Evolutionary conservation across 37 sponge, comb jelly and placozoan species (phyloP).

Genomic region (Beroe forskalii): DNA sequence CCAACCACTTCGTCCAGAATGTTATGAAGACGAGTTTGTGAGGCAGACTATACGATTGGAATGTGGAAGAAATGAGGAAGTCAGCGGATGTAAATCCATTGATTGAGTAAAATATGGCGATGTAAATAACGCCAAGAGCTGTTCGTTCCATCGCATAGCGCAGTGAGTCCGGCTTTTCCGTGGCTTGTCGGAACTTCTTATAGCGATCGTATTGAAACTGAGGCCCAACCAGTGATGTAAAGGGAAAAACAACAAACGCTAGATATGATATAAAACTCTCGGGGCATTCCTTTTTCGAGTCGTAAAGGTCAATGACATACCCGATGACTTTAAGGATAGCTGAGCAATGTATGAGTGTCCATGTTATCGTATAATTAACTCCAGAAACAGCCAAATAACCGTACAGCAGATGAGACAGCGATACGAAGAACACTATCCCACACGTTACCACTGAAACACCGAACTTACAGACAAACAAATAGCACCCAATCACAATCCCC

Average conservation of each 20-base stretch:
- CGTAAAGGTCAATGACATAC: slow-evolving; percentile 14
- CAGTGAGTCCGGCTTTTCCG: not conserved
- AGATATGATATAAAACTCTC: slow-evolving; percentile 1
- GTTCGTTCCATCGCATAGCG: not conserved
- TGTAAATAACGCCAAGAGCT: not conserved
- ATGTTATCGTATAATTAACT: slow-evolving; percentile 44
- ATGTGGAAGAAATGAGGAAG: not conserved
- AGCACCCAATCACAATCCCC: not conserved
- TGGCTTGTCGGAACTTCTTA: not conserved
- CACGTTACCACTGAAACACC: not conserved
- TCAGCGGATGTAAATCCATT: not conserved
- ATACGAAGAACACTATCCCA: not conserved
- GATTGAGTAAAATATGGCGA: not conserved
- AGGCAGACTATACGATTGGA: not conserved
- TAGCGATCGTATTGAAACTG: slow-evolving; percentile 37
- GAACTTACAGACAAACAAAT: not conserved
- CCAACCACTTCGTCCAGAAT: slow-evolving; percentile 58
- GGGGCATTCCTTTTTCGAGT: not conserved
- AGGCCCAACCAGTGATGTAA: not conserved
- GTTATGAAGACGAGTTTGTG: slow-evolving; percentile 33
- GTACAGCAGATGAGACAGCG: slow-evolving; percentile 30
- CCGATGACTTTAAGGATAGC: slow-evolving; percentile 21
- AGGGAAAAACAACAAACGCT: slow-evolving; percentile 6
- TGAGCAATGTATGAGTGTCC: slow-evolving; percentile 30
- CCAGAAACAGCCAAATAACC: slow-evolving; percentile 49